phyloP scores from a whole-genome alignment of 2,888 invertebrate species.

The Caenorhabditis doughertyi region DNA sequence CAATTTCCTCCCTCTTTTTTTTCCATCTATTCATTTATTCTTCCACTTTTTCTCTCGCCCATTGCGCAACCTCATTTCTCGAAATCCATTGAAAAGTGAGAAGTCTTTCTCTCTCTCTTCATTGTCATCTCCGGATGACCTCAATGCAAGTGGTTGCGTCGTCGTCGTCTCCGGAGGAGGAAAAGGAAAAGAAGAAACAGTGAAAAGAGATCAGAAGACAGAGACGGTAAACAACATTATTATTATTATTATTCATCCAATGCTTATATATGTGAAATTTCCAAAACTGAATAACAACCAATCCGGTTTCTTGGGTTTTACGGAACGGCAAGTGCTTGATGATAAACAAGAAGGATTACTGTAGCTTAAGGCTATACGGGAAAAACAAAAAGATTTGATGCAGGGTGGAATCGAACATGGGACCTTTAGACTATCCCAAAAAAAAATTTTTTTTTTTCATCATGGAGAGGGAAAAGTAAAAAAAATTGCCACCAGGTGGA shows the following conservation, averaged over 20 bases:
- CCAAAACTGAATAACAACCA: background rate
- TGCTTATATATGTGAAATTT: too few relatives aligned
- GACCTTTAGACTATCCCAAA: too few relatives aligned
- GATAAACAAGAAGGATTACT: background rate
- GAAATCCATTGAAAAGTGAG: conserved; percentile 20
- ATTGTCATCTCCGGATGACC: conserved; percentile 23
- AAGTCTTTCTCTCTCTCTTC: background rate
- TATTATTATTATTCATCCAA: background rate
- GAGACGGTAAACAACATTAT: background rate
- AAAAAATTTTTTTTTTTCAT: too few relatives aligned
- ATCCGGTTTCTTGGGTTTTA: background rate
- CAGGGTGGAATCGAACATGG: background rate
- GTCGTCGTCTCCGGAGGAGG: background rate
- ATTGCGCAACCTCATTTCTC: conserved; percentile 31
- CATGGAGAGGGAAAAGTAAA: too few relatives aligned
- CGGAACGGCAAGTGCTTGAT: too few relatives aligned
- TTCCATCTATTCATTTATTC: too few relatives aligned
- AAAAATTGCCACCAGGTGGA: too few relatives aligned
- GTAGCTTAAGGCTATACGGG: too few relatives aligned
- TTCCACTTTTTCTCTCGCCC: background rate
- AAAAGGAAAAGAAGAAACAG: conserved; percentile 5
- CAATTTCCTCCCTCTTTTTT: too few relatives aligned
- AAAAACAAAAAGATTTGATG: too few relatives aligned
- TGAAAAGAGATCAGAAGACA: background rate
- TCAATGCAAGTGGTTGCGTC: conserved; percentile 4